These are phyloP conservation scores for Micromys minutus DNA, from an alignment of 2,113 vertebrate species.

Conservation along the genomic window DNA sequence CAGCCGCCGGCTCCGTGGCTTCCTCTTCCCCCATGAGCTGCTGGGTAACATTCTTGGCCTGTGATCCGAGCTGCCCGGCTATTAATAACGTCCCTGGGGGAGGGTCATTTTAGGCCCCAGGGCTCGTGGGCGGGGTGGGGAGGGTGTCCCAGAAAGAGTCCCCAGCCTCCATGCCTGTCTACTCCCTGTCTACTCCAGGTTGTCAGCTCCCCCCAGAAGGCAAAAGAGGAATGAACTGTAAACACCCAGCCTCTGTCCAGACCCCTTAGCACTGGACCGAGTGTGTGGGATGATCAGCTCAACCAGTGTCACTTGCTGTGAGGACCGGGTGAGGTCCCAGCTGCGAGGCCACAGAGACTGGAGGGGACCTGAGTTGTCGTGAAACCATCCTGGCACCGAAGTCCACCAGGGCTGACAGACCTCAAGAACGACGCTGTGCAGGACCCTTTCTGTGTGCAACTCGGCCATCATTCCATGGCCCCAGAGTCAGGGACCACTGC, in stretches of 20 bases:
- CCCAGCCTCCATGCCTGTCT: not conserved
- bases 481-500: fast-evolving
- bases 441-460: fast-evolving
- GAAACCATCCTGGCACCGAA: not conserved
- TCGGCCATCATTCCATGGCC: not conserved
- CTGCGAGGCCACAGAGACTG: not conserved
- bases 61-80: constrained; percentile 16
- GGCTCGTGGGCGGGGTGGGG: constrained; percentile 38
- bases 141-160: constrained; percentile 20
- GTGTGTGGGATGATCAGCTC: fast-evolving
- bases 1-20: constrained; percentile 17
- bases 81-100: constrained; percentile 76
- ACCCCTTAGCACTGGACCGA: fast-evolving
- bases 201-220: not conserved
- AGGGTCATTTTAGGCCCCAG: constrained; percentile 53
- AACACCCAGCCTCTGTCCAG: not conserved
- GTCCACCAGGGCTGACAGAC: not conserved
- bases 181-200: not conserved
- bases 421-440: not conserved
- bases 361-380: not conserved
- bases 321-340: not conserved
- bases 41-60: constrained; percentile 78
- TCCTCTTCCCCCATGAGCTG: constrained; percentile 74
- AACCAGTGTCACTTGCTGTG: not conserved
- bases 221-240: not conserved